Conservation (phyloP, 2,797 vertebrate genomes). For the Numenius phaeopus region DNA sequence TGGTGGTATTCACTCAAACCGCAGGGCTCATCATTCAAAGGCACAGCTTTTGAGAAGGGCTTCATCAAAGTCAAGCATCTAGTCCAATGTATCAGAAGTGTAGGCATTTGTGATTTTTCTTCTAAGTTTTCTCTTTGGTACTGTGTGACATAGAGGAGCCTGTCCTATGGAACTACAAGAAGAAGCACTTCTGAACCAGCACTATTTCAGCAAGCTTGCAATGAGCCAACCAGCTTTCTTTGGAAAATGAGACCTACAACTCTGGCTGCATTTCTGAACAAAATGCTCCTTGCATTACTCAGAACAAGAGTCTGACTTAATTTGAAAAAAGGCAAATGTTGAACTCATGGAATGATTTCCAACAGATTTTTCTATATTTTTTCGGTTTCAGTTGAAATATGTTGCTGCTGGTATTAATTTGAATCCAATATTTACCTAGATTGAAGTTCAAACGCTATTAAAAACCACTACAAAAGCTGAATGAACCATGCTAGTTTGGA, state of each 20-base stretch:
- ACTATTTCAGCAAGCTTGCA: background rate
- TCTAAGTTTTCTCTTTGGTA: background rate
- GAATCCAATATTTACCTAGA: background rate
- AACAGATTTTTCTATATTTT: background rate
- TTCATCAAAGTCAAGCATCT: conserved; percentile 41
- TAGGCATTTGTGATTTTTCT: conserved; percentile 9
- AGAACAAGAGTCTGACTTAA: background rate
- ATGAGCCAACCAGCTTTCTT: background rate
- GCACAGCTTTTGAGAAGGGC: background rate
- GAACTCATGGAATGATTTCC: background rate
- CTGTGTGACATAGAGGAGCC: background rate
- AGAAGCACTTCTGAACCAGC: background rate
- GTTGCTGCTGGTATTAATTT: background rate
- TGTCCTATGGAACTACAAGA: background rate
- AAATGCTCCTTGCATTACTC: background rate
- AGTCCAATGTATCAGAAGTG: background rate
- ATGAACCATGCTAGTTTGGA: background rate
- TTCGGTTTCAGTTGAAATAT: background rate
- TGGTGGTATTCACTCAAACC: background rate
- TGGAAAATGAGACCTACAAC: background rate
- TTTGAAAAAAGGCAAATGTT: background rate
- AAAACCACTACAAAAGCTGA: background rate
- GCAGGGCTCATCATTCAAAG: conserved; percentile 34
- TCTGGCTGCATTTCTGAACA: background rate
- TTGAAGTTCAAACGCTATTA: background rate